Conservation (phyloP, 2,797 vertebrate genomes). For the Rhodeus uyekii region DNA sequence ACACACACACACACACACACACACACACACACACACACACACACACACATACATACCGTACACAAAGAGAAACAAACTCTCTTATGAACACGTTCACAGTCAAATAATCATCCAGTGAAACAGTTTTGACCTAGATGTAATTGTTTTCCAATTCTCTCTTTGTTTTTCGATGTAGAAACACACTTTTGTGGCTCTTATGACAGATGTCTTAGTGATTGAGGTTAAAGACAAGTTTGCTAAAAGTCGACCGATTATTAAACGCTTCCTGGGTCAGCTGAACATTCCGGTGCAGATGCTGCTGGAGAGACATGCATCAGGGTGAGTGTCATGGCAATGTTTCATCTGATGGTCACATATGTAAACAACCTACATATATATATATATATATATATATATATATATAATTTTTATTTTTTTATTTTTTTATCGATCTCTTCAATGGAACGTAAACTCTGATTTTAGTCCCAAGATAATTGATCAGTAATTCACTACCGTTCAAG, state of each 20-base stretch:
- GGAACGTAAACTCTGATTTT: neutral
- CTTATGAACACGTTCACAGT: neutral
- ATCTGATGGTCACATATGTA: neutral
- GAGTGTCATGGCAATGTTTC: conserved; percentile 54
- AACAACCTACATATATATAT: too few relatives aligned
- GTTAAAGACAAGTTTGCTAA: conserved; percentile 99
- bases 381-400: too few relatives aligned
- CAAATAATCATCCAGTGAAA: neutral
- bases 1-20: conserved; percentile 7
- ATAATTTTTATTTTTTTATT: too few relatives aligned
- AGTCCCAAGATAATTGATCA: neutral
- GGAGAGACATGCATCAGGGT: conserved; percentile 93
- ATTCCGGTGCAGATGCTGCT: conserved; percentile 94
- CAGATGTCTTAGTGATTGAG: conserved; percentile 97
- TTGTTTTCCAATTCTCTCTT: neutral
- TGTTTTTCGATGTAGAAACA: conserved; percentile 83
- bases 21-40: neutral
- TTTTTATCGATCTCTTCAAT: neutral
- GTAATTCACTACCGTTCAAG: neutral
- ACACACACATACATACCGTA: neutral
- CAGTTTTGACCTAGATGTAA: neutral
- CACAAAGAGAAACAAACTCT: neutral
- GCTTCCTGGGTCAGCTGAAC: conserved; percentile 95
- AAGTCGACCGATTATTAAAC: conserved; percentile 97
- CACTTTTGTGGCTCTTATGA: conserved; percentile 95